These are phyloP conservation scores for Pristis pectinata DNA, from an alignment of 2,797 vertebrate genomes.

Conservation along the genomic window DNA sequence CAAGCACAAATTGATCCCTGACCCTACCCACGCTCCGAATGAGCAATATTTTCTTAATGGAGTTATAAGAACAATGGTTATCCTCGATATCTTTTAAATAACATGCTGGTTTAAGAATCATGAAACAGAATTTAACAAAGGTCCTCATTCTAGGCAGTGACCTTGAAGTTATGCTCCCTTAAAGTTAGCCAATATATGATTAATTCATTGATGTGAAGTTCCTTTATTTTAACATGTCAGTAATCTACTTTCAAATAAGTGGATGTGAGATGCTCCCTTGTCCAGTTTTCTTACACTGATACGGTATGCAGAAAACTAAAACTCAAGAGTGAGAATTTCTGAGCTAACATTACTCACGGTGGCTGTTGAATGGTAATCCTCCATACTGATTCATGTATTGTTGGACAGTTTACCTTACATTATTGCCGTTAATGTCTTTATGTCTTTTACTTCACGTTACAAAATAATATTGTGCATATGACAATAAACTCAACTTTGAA, in stretches of 20 bases:
- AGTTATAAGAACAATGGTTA: not conserved
- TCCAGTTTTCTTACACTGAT: not conserved
- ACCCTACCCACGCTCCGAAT: not conserved
- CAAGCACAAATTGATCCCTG: not conserved
- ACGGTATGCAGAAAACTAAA: not conserved
- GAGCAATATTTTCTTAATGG: not conserved
- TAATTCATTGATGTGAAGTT: not conserved
- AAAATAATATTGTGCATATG: not conserved
- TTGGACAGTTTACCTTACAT: not conserved
- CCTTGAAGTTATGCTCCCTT: not conserved
- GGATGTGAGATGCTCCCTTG: not conserved
- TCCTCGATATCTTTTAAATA: not conserved
- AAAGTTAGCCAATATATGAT: not conserved
- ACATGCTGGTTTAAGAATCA: not conserved
- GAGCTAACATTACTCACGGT: not conserved
- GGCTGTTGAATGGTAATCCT: too few relatives aligned
- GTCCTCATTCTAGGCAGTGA: not conserved
- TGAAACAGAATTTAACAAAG: not conserved
- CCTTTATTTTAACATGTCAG: not conserved
- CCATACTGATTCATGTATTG: not conserved
- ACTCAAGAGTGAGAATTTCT: not conserved
- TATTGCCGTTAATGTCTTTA: not conserved
- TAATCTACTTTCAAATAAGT: constrained; percentile 22
- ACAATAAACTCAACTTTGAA: too few relatives aligned
- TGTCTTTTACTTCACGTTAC: not conserved